A percentile compares a stretch with the other conserved stretches of the same genome.
phyloP scores from a whole-genome alignment of 2,113 vertebrate species.

The Hippocampus zosterae region DNA sequence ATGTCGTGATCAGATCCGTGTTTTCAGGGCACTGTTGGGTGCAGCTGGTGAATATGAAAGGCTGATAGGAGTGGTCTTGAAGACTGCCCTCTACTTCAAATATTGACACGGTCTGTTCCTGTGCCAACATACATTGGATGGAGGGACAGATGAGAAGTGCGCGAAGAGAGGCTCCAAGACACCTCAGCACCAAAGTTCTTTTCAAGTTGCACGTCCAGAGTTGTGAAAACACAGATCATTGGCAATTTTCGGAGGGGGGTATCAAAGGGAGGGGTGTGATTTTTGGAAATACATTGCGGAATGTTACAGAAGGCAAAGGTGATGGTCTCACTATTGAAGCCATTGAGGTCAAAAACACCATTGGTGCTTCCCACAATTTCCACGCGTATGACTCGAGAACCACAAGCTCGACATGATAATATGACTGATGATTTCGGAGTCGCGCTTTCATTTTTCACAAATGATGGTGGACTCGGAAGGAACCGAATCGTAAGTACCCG shows the following conservation, averaged over 20 bases:
- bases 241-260: too few relatives aligned
- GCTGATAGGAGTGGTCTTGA: constrained; percentile 49
- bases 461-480: too few relatives aligned
- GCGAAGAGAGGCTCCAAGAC: constrained; percentile 46
- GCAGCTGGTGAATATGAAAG: constrained; percentile 46
- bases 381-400: too few relatives aligned
- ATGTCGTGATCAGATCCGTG: constrained; percentile 55
- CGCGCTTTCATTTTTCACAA: too few relatives aligned
- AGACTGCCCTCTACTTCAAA: constrained; percentile 58
- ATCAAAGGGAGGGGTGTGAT: too few relatives aligned
- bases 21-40: constrained; percentile 59
- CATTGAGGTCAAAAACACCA: too few relatives aligned
- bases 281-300: neutral
- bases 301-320: neutral
- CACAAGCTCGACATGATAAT: too few relatives aligned
- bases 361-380: too few relatives aligned
- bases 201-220: neutral
- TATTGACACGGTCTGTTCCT: constrained; percentile 60
- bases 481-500: neutral
- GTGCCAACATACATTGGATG: constrained; percentile 26
- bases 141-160: too few relatives aligned
- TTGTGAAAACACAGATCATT: too few relatives aligned
- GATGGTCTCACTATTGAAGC: too few relatives aligned
- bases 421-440: too few relatives aligned
- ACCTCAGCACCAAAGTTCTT: constrained; percentile 50